Evolutionary conservation across 1,140 invertebrate genomes (phyloP), one percentile per base, ranked within the genome.

Genomic region (Danaus melanippus): DNA sequence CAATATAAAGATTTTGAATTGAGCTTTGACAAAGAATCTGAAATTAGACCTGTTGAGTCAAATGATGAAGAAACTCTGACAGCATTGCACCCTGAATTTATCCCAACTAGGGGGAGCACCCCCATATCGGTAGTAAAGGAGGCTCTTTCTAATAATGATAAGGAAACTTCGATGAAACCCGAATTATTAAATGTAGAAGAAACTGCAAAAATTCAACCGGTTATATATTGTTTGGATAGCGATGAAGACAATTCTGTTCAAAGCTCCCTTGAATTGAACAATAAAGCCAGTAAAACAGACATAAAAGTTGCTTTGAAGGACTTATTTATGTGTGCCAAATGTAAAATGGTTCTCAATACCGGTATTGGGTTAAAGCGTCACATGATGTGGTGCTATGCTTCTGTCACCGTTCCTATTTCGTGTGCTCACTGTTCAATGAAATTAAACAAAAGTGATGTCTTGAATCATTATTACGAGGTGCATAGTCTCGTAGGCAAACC

Each of bases 141-240:
- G 21, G 21, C 7, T 32, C 21, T 32, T 5, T 32, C 21, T 32
- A 32, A 32, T 3, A 32, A 32, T 32, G 21, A 32, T 0, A 2
- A 32, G 21, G 21, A 32, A 32, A 32, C 21, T 32, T 32, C 7
- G 6, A 32, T 8, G 21, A 32, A 32, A 32, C 4, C 7, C 6
- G 21, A 32, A 32, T 32, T 32, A 32, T 32, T 32, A 32, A 7
- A 32, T 32, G 21, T 32, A 52, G 43, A 52, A 17, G 50, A 45
- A 17, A 44, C 12, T 42, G 47, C 9, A 10, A 47, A 50, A 41
- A 49, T 10, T 56, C 49, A 43, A 21, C 10, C 40, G 42, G 68
- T 71, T 7, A 50, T 84, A 2, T 65, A 80, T 11, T 75, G 71
- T 47, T 56, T 84, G 42, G 80, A 85, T 32, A 85, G 82, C 46